phyloP scores from a whole-genome alignment of 2,888 invertebrate genomes.

The Lasioglossum zephyrum region DNA sequence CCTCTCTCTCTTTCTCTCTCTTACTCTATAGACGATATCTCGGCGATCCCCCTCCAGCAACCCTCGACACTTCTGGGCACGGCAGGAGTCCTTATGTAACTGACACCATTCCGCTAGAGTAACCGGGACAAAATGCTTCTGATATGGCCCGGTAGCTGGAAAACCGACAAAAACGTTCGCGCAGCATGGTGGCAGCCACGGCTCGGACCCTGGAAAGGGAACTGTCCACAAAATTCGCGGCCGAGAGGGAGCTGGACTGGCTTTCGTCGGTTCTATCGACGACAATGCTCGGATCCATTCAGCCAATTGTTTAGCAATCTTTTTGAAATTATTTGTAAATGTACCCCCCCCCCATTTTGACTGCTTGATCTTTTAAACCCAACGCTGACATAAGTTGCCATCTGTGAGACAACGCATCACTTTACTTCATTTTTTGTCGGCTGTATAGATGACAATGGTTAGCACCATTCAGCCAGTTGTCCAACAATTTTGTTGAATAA shows the following conservation, averaged over 20 bases:
- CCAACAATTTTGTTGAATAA: too few species aligned
- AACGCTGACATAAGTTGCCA: too few species aligned
- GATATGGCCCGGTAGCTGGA: constrained; percentile 62
- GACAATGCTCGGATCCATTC: neutral
- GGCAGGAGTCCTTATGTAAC: constrained; percentile 82
- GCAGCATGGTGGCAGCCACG: constrained; percentile 27
- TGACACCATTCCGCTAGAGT: constrained; percentile 81
- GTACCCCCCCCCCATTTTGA: neutral
- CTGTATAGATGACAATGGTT: neutral
- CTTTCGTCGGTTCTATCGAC: neutral
- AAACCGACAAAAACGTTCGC: constrained; percentile 54
- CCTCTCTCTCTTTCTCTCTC: constrained; percentile 6
- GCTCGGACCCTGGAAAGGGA: neutral
- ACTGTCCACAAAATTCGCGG: neutral
- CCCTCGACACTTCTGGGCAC: constrained; percentile 74
- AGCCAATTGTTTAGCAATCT: neutral
- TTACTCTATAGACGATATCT: constrained; percentile 43
- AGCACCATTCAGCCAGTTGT: neutral
- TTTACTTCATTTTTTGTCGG: too few species aligned
- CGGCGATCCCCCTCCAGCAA: constrained; percentile 64
- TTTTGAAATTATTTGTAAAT: neutral
- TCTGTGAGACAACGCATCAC: too few species aligned
- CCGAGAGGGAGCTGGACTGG: neutral
- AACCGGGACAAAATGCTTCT: constrained; percentile 80
- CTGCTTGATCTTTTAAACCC: neutral